Evolutionary conservation across 37 sponge, comb jelly and placozoan genomes (phyloP).

Genomic region (Lycopodina hypogea): DNA sequence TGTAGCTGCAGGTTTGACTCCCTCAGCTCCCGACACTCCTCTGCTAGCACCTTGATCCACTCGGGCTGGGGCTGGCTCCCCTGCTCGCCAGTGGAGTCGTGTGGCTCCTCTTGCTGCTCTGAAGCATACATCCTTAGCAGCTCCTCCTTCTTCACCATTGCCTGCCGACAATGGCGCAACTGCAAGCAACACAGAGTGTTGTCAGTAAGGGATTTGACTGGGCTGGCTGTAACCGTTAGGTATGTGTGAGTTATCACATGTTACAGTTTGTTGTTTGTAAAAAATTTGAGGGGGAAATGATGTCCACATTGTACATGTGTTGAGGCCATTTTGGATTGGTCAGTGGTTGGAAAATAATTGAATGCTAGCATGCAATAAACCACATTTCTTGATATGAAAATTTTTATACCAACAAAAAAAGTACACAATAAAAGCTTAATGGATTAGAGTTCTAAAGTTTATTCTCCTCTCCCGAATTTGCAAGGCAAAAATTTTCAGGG

Average conservation of each 20-base stretch:
- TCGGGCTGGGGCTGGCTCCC: constrained; percentile 19
- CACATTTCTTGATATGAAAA: no score
- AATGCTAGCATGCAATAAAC: no score
- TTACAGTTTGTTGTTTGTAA: not conserved
- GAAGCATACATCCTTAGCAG: constrained; percentile 47
- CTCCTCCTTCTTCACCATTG: constrained; percentile 61
- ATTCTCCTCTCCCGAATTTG: no score
- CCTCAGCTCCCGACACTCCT: constrained; percentile 62
- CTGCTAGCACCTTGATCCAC: constrained; percentile 51
- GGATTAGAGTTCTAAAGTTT: no score
- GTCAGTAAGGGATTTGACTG: not conserved
- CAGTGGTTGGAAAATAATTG: no score
- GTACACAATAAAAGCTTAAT: no score
- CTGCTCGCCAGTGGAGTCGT: not conserved
- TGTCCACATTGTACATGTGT: no score
- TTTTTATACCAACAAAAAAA: no score
- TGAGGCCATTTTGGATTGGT: no score
- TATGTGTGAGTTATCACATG: not conserved
- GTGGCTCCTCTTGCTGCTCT: constrained; percentile 17
- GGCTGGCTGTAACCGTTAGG: not conserved
- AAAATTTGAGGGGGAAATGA: not conserved
- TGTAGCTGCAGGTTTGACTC: constrained; percentile 44
- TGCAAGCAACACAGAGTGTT: not conserved
- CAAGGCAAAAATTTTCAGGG: no score
- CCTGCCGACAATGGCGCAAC: constrained; percentile 58